These are phyloP conservation scores for Trinectes maculatus DNA, from an alignment of 2,113 vertebrate genomes.

Conservation along the genomic window DNA sequence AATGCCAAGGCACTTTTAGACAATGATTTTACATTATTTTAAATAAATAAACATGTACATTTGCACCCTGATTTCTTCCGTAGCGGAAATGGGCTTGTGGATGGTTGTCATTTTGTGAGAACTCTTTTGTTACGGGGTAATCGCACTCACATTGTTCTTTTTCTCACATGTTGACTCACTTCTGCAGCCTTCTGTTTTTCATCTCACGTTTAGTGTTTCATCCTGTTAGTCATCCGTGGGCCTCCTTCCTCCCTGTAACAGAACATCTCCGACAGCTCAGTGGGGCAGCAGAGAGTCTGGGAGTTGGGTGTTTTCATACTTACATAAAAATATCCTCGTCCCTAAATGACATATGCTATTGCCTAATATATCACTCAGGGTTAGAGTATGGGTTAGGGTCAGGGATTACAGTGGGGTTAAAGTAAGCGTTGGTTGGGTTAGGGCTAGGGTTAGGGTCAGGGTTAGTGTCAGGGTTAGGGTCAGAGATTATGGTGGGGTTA, in stretches of 20 bases:
- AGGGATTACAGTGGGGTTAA: no score
- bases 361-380: no score
- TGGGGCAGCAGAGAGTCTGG: constrained; percentile 8
- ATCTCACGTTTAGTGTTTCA: background rate
- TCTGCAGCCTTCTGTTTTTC: background rate
- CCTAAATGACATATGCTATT: no score
- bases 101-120: background rate
- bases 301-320: background rate
- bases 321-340: background rate
- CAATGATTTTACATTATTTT: no score
- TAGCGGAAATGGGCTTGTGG: background rate
- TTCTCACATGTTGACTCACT: background rate
- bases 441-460: no score
- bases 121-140: background rate
- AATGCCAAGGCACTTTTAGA: no score
- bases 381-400: no score
- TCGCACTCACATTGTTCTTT: background rate
- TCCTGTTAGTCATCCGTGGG: background rate
- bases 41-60: background rate
- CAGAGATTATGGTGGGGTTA: no score
- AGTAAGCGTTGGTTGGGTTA: no score
- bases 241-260: constrained; percentile 5
- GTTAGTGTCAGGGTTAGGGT: no score
- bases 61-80: background rate
- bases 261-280: constrained; percentile 27